Conservation (phyloP, 2,797 vertebrate genomes). For the Artibeus lituratus region DNA sequence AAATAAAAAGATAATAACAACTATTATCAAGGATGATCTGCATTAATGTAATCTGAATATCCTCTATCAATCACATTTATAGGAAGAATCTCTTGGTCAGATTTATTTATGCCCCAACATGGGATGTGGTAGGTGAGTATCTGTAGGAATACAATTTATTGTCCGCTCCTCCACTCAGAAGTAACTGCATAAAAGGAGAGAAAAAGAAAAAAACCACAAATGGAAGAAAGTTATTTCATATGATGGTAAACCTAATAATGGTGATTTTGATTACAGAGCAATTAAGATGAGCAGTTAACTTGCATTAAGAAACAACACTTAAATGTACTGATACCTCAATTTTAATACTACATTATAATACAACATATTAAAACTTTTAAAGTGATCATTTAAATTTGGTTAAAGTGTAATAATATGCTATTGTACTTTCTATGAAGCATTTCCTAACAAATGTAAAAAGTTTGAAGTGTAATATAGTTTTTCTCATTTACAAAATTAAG, state of each 20-base stretch:
- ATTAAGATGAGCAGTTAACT: slow-evolving; percentile 7
- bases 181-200: slow-evolving; percentile 82
- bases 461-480: neutral
- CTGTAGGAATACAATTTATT: slow-evolving; percentile 96
- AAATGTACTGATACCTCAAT: neutral
- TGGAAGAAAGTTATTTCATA: slow-evolving; percentile 19
- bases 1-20: slow-evolving; percentile 36
- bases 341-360: neutral
- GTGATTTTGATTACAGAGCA: slow-evolving; percentile 29
- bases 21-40: neutral
- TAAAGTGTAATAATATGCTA: neutral
- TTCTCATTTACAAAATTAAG: slow-evolving; percentile 12
- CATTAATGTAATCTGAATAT: neutral
- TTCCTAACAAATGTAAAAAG: slow-evolving; percentile 33
- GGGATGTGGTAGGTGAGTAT: slow-evolving; percentile 87
- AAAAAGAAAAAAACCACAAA: neutral
- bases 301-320: neutral
- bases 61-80: slow-evolving; percentile 2
- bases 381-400: neutral
- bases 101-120: slow-evolving; percentile 88
- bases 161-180: slow-evolving; percentile 97
- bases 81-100: slow-evolving; percentile 1
- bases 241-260: neutral
- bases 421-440: slow-evolving; percentile 20
- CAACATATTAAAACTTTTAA: neutral